Conservation (phyloP, 1,140 invertebrate genomes). For the Halesus radiatus region DNA sequence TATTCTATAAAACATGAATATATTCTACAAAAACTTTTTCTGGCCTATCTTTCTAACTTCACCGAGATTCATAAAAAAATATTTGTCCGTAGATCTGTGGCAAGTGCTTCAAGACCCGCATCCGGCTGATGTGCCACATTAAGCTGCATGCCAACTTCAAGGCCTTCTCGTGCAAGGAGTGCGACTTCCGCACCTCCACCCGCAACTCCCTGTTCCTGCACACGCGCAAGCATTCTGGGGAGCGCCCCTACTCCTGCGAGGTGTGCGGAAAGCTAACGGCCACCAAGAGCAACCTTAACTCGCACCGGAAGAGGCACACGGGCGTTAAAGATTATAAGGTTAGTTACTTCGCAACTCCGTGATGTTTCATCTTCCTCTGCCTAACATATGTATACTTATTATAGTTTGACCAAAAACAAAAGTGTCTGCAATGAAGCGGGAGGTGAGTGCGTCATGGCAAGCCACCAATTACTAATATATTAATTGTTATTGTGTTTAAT, state of each 20-base stretch:
- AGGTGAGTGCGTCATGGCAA: too few species aligned
- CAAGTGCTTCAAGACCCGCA: conserved; percentile 28
- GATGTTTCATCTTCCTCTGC: too few species aligned
- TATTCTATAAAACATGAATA: too few species aligned
- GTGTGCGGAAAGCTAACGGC: conserved; percentile 63
- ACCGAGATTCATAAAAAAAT: too few species aligned
- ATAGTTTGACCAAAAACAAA: too few species aligned
- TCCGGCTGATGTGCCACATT: conserved; percentile 26
- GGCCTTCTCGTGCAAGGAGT: conserved; percentile 27
- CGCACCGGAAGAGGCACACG: conserved; percentile 62
- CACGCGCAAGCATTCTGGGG: conserved; percentile 66
- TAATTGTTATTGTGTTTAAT: too few species aligned
- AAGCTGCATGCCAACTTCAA: conserved; percentile 22
- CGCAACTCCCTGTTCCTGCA: conserved; percentile 62
- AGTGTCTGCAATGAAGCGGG: too few species aligned
- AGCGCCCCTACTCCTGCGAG: conserved; percentile 64
- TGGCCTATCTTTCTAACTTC: too few species aligned
- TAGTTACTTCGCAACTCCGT: too few species aligned
- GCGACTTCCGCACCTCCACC: conserved; percentile 22
- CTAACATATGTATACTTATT: too few species aligned
- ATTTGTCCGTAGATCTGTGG: conserved; percentile 11
- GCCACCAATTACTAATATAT: too few species aligned
- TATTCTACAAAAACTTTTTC: too few species aligned
- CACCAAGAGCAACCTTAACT: conserved; percentile 65
- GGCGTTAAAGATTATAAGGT: conserved; percentile 67